Conservation (phyloP, 2,797 vertebrate species). For the Enteromius radiatus region DNA sequence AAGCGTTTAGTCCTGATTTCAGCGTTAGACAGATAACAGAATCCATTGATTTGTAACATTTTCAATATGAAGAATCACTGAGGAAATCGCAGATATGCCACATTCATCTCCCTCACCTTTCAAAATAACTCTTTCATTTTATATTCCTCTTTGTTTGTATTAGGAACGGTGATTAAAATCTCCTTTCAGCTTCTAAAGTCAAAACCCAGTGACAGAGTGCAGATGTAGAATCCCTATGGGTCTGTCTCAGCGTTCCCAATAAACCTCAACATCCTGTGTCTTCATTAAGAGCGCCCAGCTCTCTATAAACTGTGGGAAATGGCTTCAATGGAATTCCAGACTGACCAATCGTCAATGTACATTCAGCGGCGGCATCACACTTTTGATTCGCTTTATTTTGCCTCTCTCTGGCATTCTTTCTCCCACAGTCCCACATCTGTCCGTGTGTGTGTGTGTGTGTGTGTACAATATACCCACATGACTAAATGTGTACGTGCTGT, state of each 20-base stretch:
- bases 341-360: conserved; percentile 53
- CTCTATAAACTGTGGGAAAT: conserved; percentile 77
- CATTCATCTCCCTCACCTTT: conserved; percentile 17
- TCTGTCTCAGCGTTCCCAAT: conserved; percentile 71
- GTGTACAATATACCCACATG: conserved; percentile 42
- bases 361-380: conserved; percentile 27
- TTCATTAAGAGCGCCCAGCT: conserved; percentile 59
- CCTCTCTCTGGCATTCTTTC: conserved; percentile 35
- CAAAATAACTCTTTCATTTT: conserved; percentile 9
- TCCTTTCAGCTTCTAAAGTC: conserved; percentile 23
- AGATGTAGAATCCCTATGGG: conserved; percentile 76
- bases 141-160: conserved; percentile 18
- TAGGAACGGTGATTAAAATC: conserved; percentile 19
- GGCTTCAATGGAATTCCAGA: conserved; percentile 61
- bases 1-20: conserved; percentile 15
- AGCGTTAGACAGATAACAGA: not conserved
- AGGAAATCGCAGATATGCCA: not conserved
- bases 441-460: conserved; percentile 27
- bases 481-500: conserved; percentile 34
- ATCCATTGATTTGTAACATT: conserved; percentile 25
- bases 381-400: conserved; percentile 39
- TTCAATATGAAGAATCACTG: not conserved
- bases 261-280: conserved; percentile 74
- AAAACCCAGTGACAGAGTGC: conserved; percentile 60
- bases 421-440: conserved; percentile 43